Conservation (phyloP, 2,888 invertebrate species). For the Trimorus sp. region DNA sequence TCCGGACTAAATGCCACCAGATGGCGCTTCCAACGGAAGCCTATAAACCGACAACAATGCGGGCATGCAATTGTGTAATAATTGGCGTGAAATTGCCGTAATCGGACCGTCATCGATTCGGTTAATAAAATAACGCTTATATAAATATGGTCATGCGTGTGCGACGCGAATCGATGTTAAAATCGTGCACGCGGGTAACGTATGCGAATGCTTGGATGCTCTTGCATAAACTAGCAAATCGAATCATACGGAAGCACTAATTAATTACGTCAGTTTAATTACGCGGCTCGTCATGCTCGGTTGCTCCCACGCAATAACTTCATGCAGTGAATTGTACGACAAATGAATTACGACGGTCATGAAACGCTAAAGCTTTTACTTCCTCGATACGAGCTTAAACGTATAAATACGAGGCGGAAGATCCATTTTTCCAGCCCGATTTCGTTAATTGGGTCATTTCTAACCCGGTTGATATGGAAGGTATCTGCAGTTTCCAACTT, state of each 20-base stretch:
- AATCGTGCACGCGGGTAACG: constrained; percentile 42
- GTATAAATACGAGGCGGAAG: constrained; percentile 36
- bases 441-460: background rate
- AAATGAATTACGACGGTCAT: constrained; percentile 65
- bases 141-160: constrained; percentile 24
- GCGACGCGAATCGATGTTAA: constrained; percentile 38
- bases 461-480: constrained; percentile 5
- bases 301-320: constrained; percentile 49
- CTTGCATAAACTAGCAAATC: constrained; percentile 59
- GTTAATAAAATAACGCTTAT: constrained; percentile 29
- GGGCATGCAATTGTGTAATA: constrained; percentile 14
- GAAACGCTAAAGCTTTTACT: constrained; percentile 65
- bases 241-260: constrained; percentile 66
- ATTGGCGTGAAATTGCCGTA: constrained; percentile 14
- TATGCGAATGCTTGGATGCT: constrained; percentile 29
- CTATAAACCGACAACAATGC: background rate
- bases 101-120: constrained; percentile 30
- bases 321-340: constrained; percentile 65
- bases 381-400: constrained; percentile 50
- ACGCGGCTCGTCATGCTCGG: constrained; percentile 64
- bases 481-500: constrained; percentile 15
- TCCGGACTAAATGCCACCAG: no score
- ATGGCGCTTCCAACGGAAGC: no score
- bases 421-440: constrained; percentile 44
- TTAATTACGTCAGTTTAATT: constrained; percentile 67